Evolutionary conservation across 2,888 invertebrate species (phyloP).

Genomic region (Lycaena phlaeas): DNA sequence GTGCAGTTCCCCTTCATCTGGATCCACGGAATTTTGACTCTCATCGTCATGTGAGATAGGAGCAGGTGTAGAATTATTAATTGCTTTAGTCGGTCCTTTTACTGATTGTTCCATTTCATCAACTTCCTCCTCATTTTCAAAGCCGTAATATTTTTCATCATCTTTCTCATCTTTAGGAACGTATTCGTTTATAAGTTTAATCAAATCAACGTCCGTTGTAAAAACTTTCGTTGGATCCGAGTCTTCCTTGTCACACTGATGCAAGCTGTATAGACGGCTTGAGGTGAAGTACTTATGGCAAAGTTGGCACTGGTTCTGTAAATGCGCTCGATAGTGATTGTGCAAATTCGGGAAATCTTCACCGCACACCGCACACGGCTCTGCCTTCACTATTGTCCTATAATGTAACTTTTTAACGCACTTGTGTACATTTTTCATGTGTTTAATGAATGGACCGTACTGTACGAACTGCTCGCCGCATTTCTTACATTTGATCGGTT

Average conservation of each 20-base stretch:
- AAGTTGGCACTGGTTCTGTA: slow-evolving; percentile 67
- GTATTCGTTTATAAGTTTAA: slow-evolving; percentile 44
- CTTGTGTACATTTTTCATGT: slow-evolving; percentile 53
- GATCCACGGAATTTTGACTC: slow-evolving; percentile 29
- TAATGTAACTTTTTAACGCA: slow-evolving; percentile 54
- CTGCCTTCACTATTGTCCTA: slow-evolving; percentile 54
- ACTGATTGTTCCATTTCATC: slow-evolving; percentile 16
- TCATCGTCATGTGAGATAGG: slow-evolving; percentile 24
- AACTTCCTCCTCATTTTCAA: slow-evolving; percentile 42
- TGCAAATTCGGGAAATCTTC: slow-evolving; percentile 74
- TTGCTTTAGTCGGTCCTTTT: slow-evolving; percentile 15
- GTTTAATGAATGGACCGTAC: slow-evolving; percentile 59
- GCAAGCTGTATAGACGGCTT: slow-evolving; percentile 39
- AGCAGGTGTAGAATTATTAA: not conserved
- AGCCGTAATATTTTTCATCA: slow-evolving; percentile 56
- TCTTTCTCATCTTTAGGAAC: slow-evolving; percentile 51
- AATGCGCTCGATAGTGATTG: slow-evolving; percentile 74
- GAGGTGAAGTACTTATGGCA: slow-evolving; percentile 63
- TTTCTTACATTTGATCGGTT: slow-evolving; percentile 55
- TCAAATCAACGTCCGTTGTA: slow-evolving; percentile 42
- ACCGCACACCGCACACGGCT: slow-evolving; percentile 74
- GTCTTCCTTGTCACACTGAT: slow-evolving; percentile 49
- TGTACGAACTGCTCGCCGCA: slow-evolving; percentile 57
- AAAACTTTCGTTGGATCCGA: slow-evolving; percentile 52
- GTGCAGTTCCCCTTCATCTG: slow-evolving; percentile 31